Percentiles rank a stretch among this genome's conserved stretches.
Evolutionary conservation across 2,797 vertebrate genomes (phyloP).

Genomic region (Phylloscopus collybita): DNA sequence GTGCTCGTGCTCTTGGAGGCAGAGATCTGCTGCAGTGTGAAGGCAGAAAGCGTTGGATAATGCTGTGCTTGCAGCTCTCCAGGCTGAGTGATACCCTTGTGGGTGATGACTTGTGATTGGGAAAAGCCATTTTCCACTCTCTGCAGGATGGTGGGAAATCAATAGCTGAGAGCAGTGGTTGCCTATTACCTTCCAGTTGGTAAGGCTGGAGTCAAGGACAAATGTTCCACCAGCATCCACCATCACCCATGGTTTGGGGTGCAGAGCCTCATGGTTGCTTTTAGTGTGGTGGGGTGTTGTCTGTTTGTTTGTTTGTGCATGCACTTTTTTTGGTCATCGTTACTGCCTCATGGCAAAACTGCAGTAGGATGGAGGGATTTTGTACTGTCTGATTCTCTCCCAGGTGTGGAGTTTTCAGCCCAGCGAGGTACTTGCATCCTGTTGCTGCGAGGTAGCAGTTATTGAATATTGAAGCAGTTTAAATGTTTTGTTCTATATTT

Average conservation of each 20-base stretch:
- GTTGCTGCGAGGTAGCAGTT: background rate
- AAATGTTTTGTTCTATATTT: background rate
- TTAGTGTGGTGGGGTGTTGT: accelerated
- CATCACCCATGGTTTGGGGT: background rate
- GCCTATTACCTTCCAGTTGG: background rate
- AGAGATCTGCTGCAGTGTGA: background rate
- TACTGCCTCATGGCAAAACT: background rate
- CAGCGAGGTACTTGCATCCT: background rate
- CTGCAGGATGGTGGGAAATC: background rate
- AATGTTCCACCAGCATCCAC: background rate
- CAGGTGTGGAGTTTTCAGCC: background rate
- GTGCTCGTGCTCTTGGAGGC: background rate
- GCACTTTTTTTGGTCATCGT: background rate
- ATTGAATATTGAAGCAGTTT: background rate
- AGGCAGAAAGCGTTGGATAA: background rate
- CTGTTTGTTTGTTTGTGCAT: too few species aligned
- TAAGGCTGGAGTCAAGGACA: background rate
- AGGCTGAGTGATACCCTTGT: background rate
- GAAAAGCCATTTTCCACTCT: background rate
- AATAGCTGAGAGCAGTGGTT: background rate
- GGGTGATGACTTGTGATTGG: background rate
- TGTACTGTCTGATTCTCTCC: background rate
- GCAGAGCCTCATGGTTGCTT: background rate
- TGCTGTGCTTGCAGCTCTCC: background rate
- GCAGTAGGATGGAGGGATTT: background rate